phyloP scores from a whole-genome alignment of 1,140 invertebrate species.

The Ostrea denselamellosa region DNA sequence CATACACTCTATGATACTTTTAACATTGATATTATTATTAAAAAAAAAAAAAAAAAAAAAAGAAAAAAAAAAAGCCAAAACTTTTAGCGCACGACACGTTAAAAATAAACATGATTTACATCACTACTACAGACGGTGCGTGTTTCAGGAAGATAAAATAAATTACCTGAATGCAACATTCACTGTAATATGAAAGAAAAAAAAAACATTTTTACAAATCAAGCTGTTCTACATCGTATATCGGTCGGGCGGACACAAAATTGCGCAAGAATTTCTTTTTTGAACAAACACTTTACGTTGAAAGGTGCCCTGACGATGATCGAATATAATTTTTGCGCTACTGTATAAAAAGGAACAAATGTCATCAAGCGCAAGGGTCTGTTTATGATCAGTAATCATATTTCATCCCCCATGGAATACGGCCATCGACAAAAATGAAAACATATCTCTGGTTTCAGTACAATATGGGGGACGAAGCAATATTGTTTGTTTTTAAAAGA shows the following conservation, averaged over 20 bases:
- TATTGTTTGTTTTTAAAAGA: constrained; percentile 7
- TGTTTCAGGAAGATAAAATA: constrained; percentile 13
- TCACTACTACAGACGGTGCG: background rate
- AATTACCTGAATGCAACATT: constrained; percentile 26
- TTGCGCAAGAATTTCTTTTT: constrained; percentile 1
- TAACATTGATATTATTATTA: too few species aligned
- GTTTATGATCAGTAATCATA: background rate
- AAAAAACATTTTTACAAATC: constrained; percentile 15
- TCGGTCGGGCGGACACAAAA: constrained; percentile 35
- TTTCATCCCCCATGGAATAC: background rate
- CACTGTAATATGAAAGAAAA: constrained; percentile 11
- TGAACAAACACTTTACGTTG: constrained; percentile 18
- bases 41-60: too few species aligned
- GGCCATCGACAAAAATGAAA: background rate
- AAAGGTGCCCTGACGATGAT: background rate
- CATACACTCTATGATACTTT: too few species aligned
- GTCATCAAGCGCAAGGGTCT: constrained; percentile 18
- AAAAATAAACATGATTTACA: constrained; percentile 27
- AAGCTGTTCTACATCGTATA: constrained; percentile 35
- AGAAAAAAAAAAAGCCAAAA: too few species aligned
- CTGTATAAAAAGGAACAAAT: constrained; percentile 35
- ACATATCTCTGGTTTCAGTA: constrained; percentile 22
- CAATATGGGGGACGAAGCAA: background rate
- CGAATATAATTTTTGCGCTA: background rate
- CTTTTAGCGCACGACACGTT: background rate